Conservation (phyloP, 2,113 vertebrate genomes). For the Laterallus jamaicensis region DNA sequence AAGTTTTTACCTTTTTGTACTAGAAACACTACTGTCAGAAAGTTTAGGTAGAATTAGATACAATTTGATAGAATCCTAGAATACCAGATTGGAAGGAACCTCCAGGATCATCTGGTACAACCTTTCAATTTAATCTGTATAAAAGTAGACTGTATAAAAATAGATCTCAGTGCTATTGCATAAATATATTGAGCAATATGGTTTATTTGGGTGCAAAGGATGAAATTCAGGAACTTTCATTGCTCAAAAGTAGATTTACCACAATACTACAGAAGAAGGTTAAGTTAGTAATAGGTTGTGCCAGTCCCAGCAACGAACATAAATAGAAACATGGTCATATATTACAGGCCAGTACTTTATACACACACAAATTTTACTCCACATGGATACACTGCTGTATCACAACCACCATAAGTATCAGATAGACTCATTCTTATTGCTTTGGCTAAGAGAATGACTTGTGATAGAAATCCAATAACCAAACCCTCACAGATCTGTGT, state of each 20-base stretch:
- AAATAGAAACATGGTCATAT: neutral
- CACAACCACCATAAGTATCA: neutral
- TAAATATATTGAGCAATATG: neutral
- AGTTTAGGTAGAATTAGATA: neutral
- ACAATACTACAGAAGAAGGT: neutral
- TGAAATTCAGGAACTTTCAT: neutral
- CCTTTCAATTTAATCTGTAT: neutral
- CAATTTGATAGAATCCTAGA: neutral
- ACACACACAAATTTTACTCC: neutral
- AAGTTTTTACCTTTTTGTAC: neutral
- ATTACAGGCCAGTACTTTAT: neutral
- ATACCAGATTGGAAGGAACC: no score
- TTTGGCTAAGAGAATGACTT: neutral
- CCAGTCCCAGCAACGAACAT: neutral
- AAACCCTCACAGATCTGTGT: neutral
- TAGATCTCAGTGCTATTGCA: neutral
- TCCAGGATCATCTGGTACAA: no score
- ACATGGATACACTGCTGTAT: neutral
- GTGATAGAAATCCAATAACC: neutral
- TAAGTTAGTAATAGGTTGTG: neutral
- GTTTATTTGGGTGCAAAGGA: neutral
- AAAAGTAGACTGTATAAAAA: neutral
- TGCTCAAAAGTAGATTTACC: neutral
- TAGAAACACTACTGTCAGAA: neutral
- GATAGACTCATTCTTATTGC: neutral